Percentiles rank a stretch among this genome's conserved stretches.
These are phyloP conservation scores for Proctacanthus coquilletti DNA, from an alignment of 1,140 invertebrate genomes.

Conservation along the genomic window DNA sequence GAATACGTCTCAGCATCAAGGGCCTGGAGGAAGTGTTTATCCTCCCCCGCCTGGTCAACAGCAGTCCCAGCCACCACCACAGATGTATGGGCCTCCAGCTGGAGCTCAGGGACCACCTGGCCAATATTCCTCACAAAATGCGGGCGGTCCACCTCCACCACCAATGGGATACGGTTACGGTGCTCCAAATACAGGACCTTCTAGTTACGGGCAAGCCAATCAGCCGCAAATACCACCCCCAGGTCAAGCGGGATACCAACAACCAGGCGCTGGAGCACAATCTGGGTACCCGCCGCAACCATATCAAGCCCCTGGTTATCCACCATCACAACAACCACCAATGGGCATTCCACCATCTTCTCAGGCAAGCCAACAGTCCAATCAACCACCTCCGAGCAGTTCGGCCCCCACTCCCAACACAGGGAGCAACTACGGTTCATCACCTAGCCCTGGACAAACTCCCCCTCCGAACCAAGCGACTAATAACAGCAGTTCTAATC, in stretches of 20 bases:
- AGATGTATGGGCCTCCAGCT: conserved; percentile 28
- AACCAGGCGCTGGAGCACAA: conserved; percentile 12
- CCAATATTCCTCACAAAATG: conserved; percentile 21
- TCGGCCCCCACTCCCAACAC: neutral
- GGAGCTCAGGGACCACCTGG: conserved; percentile 27
- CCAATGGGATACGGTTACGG: conserved; percentile 13
- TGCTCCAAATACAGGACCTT: conserved; percentile 10
- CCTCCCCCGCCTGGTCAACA: conserved; percentile 17
- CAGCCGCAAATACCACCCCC: conserved; percentile 17
- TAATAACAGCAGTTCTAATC: conserved; percentile 15
- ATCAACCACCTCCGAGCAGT: conserved; percentile 6
- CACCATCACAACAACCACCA: conserved; percentile 8
- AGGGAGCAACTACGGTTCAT: conserved; percentile 19
- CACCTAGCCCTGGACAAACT: conserved; percentile 22
- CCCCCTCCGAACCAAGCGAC: conserved; percentile 15
- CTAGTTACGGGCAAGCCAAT: conserved; percentile 14
- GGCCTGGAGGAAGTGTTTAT: conserved; percentile 19
- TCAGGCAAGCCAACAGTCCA: conserved; percentile 8
- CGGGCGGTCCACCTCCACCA: conserved; percentile 17
- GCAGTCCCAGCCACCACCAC: conserved; percentile 18
- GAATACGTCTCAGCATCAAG: conserved; percentile 16
- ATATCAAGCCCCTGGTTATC: conserved; percentile 5
- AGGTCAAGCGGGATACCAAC: conserved; percentile 11
- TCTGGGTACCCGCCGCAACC: conserved; percentile 10
- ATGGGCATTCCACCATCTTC: neutral